Percentiles rank a stretch among this genome's conserved stretches.
Evolutionary conservation across 1,140 invertebrate genomes (phyloP).

Genomic region (Microplitis demolitor): DNA sequence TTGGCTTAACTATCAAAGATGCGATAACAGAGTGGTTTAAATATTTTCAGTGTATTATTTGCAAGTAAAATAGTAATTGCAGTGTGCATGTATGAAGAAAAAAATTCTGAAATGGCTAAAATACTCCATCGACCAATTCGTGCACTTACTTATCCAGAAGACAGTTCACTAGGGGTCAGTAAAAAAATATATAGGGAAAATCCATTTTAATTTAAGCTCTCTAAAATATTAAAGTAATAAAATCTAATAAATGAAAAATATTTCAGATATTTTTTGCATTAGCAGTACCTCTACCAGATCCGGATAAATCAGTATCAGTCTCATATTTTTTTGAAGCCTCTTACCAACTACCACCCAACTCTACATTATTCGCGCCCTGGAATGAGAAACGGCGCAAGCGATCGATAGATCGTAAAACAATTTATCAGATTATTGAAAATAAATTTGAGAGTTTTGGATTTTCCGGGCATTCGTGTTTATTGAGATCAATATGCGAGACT

Average conservation of each 20-base stretch:
- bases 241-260: background rate
- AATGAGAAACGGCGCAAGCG: slow-evolving; percentile 38
- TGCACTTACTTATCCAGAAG: slow-evolving; percentile 48
- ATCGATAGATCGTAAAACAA: slow-evolving; percentile 46
- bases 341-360: slow-evolving; percentile 65
- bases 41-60: background rate
- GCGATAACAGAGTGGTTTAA: background rate
- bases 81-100: background rate
- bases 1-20: no score
- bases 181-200: background rate
- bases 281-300: slow-evolving; percentile 69
- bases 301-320: slow-evolving; percentile 71
- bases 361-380: slow-evolving; percentile 41
- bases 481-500: slow-evolving; percentile 58
- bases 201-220: background rate
- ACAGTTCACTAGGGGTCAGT: slow-evolving; percentile 53
- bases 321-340: slow-evolving; percentile 79
- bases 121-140: slow-evolving; percentile 55
- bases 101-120: slow-evolving; percentile 52
- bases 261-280: slow-evolving; percentile 65
- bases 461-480: slow-evolving; percentile 51
- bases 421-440: slow-evolving; percentile 49
- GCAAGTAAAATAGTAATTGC: slow-evolving; percentile 17
- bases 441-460: slow-evolving; percentile 53
- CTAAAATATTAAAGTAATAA: background rate